Evolutionary conservation across 2,888 invertebrate genomes (phyloP).

Genomic region (Tetrapedia diversipes): DNA sequence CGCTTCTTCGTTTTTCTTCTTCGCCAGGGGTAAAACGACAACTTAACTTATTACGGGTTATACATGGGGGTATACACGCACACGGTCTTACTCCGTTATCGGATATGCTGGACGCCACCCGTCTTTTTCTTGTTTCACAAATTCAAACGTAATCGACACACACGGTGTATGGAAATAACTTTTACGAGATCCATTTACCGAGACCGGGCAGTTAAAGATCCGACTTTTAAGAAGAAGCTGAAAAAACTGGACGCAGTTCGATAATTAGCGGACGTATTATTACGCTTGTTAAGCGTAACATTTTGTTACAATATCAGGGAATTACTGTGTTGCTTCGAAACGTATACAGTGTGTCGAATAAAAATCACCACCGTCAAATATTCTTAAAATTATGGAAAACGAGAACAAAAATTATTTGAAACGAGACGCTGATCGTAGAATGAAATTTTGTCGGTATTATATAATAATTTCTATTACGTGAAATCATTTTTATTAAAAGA

Average conservation of each 20-base stretch:
- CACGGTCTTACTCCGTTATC: conserved; percentile 34
- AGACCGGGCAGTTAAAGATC: too few species aligned
- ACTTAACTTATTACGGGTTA: conserved; percentile 54
- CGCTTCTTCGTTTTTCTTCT: conserved; percentile 9
- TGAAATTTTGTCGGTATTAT: too few species aligned
- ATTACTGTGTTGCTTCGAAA: neutral
- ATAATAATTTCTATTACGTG: too few species aligned
- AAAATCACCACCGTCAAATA: too few species aligned
- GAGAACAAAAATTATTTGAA: too few species aligned
- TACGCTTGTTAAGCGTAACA: neutral
- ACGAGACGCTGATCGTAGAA: too few species aligned
- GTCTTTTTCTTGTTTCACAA: neutral
- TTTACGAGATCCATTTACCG: neutral
- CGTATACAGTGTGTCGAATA: too few species aligned
- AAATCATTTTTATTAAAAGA: too few species aligned
- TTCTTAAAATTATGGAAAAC: too few species aligned
- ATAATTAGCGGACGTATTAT: neutral
- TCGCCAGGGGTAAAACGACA: conserved; percentile 31
- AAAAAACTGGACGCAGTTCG: too few species aligned
- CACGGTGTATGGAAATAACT: neutral
- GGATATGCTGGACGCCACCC: neutral
- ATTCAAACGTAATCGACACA: neutral
- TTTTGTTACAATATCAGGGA: neutral
- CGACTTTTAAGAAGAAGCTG: too few species aligned
- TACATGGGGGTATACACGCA: too few species aligned